Conservation (phyloP, 2,113 vertebrate species). For the Bagarius yarrelli region DNA sequence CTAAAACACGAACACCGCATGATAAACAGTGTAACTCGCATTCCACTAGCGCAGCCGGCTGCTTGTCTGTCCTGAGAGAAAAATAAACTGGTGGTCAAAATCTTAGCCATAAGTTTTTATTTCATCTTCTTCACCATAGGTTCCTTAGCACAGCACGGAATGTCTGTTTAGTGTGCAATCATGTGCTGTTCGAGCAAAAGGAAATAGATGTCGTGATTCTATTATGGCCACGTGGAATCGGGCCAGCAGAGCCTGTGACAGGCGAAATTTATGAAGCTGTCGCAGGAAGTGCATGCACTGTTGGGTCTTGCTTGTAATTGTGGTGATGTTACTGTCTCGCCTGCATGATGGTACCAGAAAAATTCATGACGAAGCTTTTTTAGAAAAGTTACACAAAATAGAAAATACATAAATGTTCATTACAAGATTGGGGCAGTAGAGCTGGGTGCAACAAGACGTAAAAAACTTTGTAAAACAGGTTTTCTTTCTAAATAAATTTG, state of each 20-base stretch:
- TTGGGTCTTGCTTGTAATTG: slow-evolving; percentile 19
- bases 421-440: not conserved
- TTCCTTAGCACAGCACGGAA: not conserved
- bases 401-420: not conserved
- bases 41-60: no score
- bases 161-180: not conserved
- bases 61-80: no score
- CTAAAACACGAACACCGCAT: no score
- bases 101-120: not conserved
- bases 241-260: slow-evolving; percentile 23
- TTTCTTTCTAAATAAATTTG: not conserved
- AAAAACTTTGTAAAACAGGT: not conserved
- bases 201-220: slow-evolving; percentile 20
- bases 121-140: not conserved
- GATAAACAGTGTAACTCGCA: no score
- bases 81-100: no score
- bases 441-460: not conserved
- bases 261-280: slow-evolving; percentile 21
- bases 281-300: slow-evolving; percentile 4
- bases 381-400: not conserved
- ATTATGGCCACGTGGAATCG: not conserved
- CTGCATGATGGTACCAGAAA: not conserved
- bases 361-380: not conserved
- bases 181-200: not conserved
- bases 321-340: not conserved